Evolutionary conservation across 2,888 invertebrate genomes (phyloP).

Genomic region (Neoitamus cyanurus): DNA sequence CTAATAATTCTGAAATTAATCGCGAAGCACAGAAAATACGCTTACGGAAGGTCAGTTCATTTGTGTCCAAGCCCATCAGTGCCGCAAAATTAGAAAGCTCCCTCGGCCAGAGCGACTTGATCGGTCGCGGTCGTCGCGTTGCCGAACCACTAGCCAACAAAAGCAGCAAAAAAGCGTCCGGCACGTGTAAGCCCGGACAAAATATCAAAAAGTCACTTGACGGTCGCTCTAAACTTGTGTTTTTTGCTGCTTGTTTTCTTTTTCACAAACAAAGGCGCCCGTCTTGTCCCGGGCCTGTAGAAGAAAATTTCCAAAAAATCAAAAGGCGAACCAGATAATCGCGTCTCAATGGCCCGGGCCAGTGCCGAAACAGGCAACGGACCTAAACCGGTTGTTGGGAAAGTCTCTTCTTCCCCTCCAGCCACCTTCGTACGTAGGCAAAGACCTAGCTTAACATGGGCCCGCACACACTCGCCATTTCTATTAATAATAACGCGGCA

Average conservation of each 20-base stretch:
- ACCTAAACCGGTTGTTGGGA: neutral
- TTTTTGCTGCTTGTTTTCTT: neutral
- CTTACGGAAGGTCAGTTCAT: slow-evolving; percentile 43
- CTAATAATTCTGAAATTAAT: neutral
- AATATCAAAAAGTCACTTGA: slow-evolving; percentile 29
- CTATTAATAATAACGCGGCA: slow-evolving; percentile 26
- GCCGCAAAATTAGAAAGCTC: slow-evolving; percentile 2
- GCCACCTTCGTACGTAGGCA: neutral
- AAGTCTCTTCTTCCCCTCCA: neutral
- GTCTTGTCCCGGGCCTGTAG: neutral
- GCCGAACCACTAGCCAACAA: neutral
- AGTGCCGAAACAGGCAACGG: neutral
- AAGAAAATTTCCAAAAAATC: slow-evolving; percentile 7
- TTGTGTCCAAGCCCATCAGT: neutral
- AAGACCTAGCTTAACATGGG: slow-evolving; percentile 41
- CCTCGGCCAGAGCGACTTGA: neutral
- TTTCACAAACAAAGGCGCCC: neutral
- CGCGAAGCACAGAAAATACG: slow-evolving; percentile 14
- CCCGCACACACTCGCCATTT: neutral
- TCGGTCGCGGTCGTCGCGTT: neutral
- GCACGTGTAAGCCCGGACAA: slow-evolving; percentile 35
- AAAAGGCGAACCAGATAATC: neutral
- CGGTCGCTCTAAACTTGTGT: neutral
- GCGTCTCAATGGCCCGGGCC: neutral
- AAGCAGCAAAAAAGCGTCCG: slow-evolving; percentile 7